A percentile compares a stretch with the other conserved stretches of the same genome.
Conservation (phyloP, 2,888 invertebrate species). For the Eurytoma adleriae region DNA sequence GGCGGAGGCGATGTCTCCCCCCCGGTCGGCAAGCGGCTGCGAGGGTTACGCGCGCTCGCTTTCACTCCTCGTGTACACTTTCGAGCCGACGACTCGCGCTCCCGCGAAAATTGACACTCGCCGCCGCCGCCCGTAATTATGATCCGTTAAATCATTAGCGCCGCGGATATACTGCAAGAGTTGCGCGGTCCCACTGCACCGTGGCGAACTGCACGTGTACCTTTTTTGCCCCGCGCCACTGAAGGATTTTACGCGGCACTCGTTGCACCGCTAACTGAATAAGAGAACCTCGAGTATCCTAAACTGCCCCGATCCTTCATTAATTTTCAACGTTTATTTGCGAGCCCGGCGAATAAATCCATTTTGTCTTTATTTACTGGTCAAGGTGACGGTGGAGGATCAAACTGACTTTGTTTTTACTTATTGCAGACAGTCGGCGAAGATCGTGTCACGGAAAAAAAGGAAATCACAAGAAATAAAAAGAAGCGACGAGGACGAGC, state of each 20-base stretch:
- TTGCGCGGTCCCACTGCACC: background rate
- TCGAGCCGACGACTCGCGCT: constrained; percentile 31
- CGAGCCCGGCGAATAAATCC: no score
- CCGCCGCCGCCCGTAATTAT: constrained; percentile 40
- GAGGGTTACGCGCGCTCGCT: constrained; percentile 40
- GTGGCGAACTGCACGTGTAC: background rate
- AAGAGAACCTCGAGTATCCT: no score
- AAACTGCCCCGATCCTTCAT: no score
- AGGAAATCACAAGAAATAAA: constrained; percentile 26
- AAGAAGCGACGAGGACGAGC: background rate
- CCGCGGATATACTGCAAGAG: background rate
- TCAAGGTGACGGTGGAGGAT: no score
- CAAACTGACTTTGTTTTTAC: background rate
- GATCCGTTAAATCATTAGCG: constrained; percentile 47
- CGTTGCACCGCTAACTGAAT: no score
- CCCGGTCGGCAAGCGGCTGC: constrained; percentile 7
- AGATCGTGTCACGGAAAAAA: constrained; percentile 8
- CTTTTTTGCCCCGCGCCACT: background rate
- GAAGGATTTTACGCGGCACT: background rate
- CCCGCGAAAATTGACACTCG: constrained; percentile 56
- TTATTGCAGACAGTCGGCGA: constrained; percentile 21
- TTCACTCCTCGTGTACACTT: constrained; percentile 47
- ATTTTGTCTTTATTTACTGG: no score
- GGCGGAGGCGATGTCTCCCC: constrained; percentile 29
- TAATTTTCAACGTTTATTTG: no score